Percentiles rank a stretch among this genome's conserved stretches.
phyloP scores from a whole-genome alignment of 2,113 vertebrate genomes.

The Athene noctua region DNA sequence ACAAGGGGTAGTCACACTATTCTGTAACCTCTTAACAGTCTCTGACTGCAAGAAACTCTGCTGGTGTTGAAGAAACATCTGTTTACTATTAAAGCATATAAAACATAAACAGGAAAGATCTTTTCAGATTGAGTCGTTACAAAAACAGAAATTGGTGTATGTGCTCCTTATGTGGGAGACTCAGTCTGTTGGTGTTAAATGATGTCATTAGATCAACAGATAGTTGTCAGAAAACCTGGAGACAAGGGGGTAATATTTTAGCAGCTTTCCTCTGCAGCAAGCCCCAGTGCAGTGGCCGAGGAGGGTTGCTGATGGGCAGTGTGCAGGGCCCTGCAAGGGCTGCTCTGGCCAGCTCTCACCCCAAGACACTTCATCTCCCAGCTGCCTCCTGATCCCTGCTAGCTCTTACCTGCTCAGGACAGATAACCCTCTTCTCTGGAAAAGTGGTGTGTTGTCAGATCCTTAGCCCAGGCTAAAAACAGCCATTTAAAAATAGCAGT shows the following conservation, averaged over 20 bases:
- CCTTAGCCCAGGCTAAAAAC: background rate
- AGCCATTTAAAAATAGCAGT: background rate
- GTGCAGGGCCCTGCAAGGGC: too few relatives aligned
- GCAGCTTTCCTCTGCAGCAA: background rate
- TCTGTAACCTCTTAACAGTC: background rate
- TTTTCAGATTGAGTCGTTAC: background rate
- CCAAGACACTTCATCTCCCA: accelerated
- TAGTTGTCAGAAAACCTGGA: background rate
- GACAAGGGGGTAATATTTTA: background rate
- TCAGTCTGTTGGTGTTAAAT: background rate
- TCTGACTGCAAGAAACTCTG: background rate
- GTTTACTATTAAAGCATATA: background rate
- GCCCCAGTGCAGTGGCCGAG: accelerated
- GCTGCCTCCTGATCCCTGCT: accelerated
- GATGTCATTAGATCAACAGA: background rate
- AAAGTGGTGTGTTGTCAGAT: background rate
- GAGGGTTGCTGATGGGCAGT: too few relatives aligned
- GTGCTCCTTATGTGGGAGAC: accelerated
- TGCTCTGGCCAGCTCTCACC: accelerated
- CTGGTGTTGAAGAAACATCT: background rate
- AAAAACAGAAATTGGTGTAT: background rate
- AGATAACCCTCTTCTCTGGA: background rate
- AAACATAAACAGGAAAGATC: background rate
- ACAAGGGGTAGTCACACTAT: background rate
- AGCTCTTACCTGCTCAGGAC: background rate